Conservation (phyloP, 2,797 vertebrate genomes). For the Phataginus tricuspis region DNA sequence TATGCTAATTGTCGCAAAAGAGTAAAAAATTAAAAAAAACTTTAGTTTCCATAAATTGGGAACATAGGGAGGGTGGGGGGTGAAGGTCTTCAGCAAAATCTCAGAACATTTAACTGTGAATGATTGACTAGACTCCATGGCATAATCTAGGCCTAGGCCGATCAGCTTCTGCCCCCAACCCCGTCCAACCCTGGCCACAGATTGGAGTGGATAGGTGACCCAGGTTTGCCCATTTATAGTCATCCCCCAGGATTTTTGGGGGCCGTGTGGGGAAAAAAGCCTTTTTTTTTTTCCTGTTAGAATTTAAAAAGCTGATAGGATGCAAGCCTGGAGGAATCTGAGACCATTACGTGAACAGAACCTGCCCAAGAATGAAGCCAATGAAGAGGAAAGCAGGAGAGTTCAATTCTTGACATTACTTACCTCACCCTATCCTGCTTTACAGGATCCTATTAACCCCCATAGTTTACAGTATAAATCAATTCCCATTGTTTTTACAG, state of each 20-base stretch:
- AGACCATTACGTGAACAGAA: neutral
- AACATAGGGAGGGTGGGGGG: neutral
- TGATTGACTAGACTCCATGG: neutral
- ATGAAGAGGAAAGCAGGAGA: neutral
- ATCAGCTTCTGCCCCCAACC: too few species aligned
- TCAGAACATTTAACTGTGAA: neutral
- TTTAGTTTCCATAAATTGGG: neutral
- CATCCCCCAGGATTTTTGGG: neutral
- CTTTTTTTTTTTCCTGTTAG: neutral
- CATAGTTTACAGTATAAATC: constrained; percentile 23
- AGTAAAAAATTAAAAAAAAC: neutral
- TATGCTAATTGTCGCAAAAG: neutral
- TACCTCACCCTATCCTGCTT: neutral
- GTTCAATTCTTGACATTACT: neutral
- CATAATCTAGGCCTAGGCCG: neutral
- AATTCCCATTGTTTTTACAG: constrained; percentile 26
- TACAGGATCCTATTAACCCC: neutral
- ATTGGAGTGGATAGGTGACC: neutral
- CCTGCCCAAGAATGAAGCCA: neutral
- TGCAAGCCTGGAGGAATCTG: neutral
- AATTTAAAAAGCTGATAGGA: neutral
- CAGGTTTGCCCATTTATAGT: neutral
- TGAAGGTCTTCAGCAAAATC: neutral
- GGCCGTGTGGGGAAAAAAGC: neutral
- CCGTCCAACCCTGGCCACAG: neutral